Evolutionary conservation across 2,797 vertebrate species (phyloP).

Genomic region (Erethizon dorsatum): DNA sequence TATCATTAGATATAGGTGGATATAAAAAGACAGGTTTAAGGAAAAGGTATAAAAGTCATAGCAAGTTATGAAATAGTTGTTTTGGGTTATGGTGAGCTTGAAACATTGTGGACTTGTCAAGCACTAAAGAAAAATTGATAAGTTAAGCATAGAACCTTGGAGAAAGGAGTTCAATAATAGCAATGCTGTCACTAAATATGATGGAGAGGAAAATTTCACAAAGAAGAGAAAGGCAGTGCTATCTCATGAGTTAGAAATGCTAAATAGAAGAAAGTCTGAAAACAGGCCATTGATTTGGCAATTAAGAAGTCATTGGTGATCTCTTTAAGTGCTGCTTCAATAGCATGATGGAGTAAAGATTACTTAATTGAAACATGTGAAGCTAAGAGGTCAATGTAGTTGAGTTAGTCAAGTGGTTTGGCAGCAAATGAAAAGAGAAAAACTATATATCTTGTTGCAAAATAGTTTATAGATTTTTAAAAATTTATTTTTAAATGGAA

Average conservation of each 20-base stretch:
- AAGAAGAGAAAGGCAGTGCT: not conserved
- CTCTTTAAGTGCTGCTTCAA: not conserved
- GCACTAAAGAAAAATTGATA: not conserved
- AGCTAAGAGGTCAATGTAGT: not conserved
- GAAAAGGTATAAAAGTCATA: not conserved
- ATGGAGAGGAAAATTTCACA: not conserved
- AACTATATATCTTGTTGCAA: not conserved
- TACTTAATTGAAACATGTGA: not conserved
- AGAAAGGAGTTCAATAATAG: not conserved
- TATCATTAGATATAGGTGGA: not conserved
- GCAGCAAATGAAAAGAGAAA: not conserved
- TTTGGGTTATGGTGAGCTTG: slow-evolving; percentile 19
- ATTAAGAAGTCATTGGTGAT: not conserved
- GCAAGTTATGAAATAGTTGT: slow-evolving; percentile 3
- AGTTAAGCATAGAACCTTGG: not conserved
- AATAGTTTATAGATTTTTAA: not conserved
- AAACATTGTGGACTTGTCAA: slow-evolving; percentile 49
- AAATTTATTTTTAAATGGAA: not conserved
- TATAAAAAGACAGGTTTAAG: slow-evolving; percentile 2
- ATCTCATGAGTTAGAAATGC: not conserved
- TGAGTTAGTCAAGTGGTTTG: not conserved
- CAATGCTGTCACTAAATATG: not conserved
- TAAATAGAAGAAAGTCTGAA: slow-evolving; percentile 11
- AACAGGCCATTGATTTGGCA: not conserved
- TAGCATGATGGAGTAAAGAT: not conserved